These are phyloP conservation scores for Falco rusticolus DNA, from an alignment of 2,797 vertebrate genomes.

Conservation along the genomic window DNA sequence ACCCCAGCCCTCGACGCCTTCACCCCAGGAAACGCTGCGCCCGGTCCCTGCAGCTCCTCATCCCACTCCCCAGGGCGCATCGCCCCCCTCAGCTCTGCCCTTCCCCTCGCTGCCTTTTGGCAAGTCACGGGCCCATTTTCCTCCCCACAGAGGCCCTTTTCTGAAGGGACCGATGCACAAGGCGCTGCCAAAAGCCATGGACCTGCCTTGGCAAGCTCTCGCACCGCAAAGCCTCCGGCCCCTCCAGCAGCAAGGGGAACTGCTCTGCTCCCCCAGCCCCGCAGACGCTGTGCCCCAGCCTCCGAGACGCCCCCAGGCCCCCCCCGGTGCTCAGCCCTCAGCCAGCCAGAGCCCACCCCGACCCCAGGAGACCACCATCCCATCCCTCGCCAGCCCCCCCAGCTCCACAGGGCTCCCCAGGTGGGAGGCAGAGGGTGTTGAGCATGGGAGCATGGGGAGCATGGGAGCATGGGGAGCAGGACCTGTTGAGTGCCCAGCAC, in stretches of 20 bases:
- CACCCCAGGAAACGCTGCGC: fast-evolving
- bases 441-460: too few relatives aligned
- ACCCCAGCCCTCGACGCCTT: fast-evolving
- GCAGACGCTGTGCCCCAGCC: fast-evolving
- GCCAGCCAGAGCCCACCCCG: background rate
- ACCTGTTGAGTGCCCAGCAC: background rate
- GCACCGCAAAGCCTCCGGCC: background rate
- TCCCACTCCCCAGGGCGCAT: background rate
- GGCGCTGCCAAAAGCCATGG: background rate
- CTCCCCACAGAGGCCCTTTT: background rate
- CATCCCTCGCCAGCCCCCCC: fast-evolving
- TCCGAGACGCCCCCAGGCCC: background rate
- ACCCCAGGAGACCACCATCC: background rate
- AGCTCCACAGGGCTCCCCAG: background rate
- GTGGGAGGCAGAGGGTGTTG: background rate
- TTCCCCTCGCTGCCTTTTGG: background rate
- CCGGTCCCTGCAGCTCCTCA: background rate
- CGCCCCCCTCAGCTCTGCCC: background rate
- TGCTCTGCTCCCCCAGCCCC: background rate
- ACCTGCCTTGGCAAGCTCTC: background rate
- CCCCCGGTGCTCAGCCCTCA: fast-evolving
- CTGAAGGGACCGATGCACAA: background rate
- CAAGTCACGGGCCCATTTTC: fast-evolving
- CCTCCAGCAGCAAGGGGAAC: background rate
- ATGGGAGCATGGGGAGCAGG: fast-evolving